Percentiles rank a stretch among this genome's conserved stretches.
These are phyloP conservation scores for Agrotis puta DNA, from an alignment of 2,888 invertebrate genomes.

Conservation along the genomic window DNA sequence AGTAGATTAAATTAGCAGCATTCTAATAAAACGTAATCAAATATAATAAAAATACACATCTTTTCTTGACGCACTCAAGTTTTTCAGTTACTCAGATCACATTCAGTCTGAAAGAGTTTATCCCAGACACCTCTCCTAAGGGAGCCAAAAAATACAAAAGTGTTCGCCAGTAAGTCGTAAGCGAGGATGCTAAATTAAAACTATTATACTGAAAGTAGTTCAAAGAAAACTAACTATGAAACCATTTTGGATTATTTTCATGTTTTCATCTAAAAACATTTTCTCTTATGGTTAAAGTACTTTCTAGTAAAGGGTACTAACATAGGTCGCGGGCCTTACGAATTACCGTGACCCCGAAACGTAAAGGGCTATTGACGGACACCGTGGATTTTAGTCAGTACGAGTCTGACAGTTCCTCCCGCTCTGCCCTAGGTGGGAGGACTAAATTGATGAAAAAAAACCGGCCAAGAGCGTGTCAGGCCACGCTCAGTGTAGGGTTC, in stretches of 20 bases:
- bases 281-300: slow-evolving; percentile 13
- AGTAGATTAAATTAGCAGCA: slow-evolving; percentile 17
- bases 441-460: too few relatives aligned
- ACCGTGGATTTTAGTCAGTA: too few relatives aligned
- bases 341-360: too few relatives aligned
- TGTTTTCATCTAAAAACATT: slow-evolving; percentile 28
- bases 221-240: slow-evolving; percentile 35
- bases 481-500: too few relatives aligned
- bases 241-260: slow-evolving; percentile 35
- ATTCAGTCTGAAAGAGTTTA: slow-evolving; percentile 45
- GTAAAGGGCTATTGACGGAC: too few relatives aligned
- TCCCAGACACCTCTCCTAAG: slow-evolving; percentile 29
- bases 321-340: too few relatives aligned
- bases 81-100: slow-evolving; percentile 36
- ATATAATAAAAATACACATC: slow-evolving; percentile 10
- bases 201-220: slow-evolving; percentile 43
- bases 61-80: slow-evolving; percentile 17
- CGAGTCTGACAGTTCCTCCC: too few relatives aligned
- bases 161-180: slow-evolving; percentile 34
- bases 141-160: slow-evolving; percentile 49
- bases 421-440: too few relatives aligned
- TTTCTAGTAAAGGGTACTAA: slow-evolving; percentile 1
- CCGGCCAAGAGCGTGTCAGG: too few relatives aligned
- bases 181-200: slow-evolving; percentile 54
- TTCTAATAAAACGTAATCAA: not conserved